phyloP scores from a whole-genome alignment of 2,888 invertebrate species.

The Drosophila nigricruria region DNA sequence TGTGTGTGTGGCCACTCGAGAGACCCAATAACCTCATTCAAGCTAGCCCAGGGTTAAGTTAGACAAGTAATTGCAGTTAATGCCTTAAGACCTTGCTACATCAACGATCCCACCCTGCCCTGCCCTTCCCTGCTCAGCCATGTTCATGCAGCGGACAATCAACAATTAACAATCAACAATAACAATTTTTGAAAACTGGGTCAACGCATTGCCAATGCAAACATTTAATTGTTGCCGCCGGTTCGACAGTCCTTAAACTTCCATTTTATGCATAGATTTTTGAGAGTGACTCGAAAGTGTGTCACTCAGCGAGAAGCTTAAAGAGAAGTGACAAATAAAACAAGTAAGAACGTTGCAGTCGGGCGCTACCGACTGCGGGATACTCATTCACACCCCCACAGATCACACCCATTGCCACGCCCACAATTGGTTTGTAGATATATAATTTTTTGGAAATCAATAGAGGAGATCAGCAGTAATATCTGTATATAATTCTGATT shows the following conservation, averaged over 20 bases:
- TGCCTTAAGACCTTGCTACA: constrained; percentile 44
- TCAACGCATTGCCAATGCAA: constrained; percentile 71
- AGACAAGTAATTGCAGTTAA: constrained; percentile 59
- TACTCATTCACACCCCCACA: too few species aligned
- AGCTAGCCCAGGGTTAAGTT: constrained; percentile 42
- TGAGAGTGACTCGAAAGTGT: constrained; percentile 1
- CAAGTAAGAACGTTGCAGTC: too few species aligned
- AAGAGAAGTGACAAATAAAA: neutral
- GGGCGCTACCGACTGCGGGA: neutral
- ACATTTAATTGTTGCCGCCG: neutral
- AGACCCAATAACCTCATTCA: constrained; percentile 41
- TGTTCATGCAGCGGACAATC: constrained; percentile 58
- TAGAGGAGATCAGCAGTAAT: too few species aligned
- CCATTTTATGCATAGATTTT: constrained; percentile 30
- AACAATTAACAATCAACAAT: constrained; percentile 49
- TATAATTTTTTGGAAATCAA: too few species aligned
- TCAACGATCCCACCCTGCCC: constrained; percentile 34
- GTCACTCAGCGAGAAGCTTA: constrained; percentile 11
- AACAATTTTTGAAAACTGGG: constrained; percentile 62
- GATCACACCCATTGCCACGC: too few species aligned
- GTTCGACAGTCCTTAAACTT: neutral
- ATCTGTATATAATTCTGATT: too few species aligned
- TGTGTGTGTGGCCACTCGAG: neutral
- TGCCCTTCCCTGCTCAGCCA: neutral
- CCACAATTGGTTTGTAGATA: too few species aligned